Conservation (phyloP, 2,797 vertebrate genomes). For the Pseudochirops corinnae region DNA sequence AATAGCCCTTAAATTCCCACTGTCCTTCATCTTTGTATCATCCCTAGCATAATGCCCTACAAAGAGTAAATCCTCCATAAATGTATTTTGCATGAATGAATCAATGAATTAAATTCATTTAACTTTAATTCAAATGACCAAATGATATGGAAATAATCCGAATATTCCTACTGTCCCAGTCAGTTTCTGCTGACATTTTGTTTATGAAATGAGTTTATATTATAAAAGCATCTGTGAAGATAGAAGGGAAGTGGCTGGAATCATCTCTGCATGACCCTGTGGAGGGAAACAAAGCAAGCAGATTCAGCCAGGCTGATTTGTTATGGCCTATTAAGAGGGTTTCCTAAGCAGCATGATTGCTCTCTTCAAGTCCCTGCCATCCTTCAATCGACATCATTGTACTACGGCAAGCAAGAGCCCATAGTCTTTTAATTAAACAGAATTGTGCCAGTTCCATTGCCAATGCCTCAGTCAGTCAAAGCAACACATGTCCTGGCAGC, state of each 20-base stretch:
- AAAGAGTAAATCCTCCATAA: background rate
- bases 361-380: background rate
- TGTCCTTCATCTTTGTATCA: background rate
- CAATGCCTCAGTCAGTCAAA: background rate
- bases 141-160: background rate
- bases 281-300: background rate
- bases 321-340: background rate
- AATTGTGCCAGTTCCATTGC: background rate
- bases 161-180: background rate
- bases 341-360: background rate
- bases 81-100: background rate
- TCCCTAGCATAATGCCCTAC: background rate
- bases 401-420: background rate
- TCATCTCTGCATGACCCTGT: background rate
- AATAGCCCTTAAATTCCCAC: background rate
- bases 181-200: slow-evolving; percentile 2
- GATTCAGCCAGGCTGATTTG: background rate
- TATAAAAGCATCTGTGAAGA: background rate
- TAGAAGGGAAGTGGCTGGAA: background rate
- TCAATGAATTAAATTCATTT: slow-evolving; percentile 5
- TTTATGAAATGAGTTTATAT: background rate
- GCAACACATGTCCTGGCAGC: background rate
- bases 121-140: background rate
- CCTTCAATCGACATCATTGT: background rate
- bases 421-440: background rate